These are phyloP conservation scores for Ophraella communa DNA, from an alignment of 2,888 invertebrate genomes.

Conservation along the genomic window DNA sequence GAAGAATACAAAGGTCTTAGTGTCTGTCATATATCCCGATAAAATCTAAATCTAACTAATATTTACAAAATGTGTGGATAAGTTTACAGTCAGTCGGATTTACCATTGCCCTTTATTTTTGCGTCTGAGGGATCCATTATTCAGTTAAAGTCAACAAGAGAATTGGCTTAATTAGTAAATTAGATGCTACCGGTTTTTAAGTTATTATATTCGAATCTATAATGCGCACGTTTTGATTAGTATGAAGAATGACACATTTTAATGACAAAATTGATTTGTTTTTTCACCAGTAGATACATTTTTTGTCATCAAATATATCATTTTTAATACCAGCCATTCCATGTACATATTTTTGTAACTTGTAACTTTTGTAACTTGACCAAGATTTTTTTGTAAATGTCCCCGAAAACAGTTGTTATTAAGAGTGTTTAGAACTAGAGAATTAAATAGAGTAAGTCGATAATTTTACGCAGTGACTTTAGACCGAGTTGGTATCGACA, in stretches of 20 bases:
- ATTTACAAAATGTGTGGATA: not conserved
- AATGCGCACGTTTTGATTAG: constrained; percentile 8
- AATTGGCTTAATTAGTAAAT: constrained; percentile 45
- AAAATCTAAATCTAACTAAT: not conserved
- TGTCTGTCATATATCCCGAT: not conserved
- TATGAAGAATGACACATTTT: constrained; percentile 31
- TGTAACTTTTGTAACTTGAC: too few relatives aligned
- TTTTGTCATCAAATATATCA: too few relatives aligned
- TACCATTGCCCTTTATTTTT: not conserved
- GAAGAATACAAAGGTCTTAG: not conserved
- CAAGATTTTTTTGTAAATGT: too few relatives aligned
- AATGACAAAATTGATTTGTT: constrained; percentile 16
- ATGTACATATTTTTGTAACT: too few relatives aligned
- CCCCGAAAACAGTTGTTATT: too few relatives aligned
- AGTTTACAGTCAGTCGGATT: constrained; percentile 13
- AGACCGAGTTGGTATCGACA: too few relatives aligned
- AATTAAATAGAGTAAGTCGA: too few relatives aligned
- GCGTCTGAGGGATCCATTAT: constrained; percentile 39
- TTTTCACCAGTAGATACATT: too few relatives aligned
- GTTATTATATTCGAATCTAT: constrained; percentile 26
- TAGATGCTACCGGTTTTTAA: constrained; percentile 48
- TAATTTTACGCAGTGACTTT: too few relatives aligned
- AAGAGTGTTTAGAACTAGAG: too few relatives aligned
- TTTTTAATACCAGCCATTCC: too few relatives aligned
- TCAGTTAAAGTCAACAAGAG: constrained; percentile 44